Evolutionary conservation across 2,888 invertebrate genomes (phyloP), one percentile per base, ranked within the genome.

Genomic region (Netelia melanura): DNA sequence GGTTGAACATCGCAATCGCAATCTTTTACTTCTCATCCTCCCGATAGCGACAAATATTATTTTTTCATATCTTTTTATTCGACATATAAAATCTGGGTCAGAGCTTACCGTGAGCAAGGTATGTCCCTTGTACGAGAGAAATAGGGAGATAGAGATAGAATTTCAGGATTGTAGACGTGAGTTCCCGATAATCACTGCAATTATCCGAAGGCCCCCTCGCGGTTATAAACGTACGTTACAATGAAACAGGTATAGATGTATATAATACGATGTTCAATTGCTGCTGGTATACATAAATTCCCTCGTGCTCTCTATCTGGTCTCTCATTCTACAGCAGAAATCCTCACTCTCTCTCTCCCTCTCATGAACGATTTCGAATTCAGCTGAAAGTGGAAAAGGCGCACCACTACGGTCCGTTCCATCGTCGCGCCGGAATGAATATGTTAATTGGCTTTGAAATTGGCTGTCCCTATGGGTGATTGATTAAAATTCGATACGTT

Each of bases 401-500:
- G 83, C 76, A 81, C 44, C 25, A 58, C 23, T 52, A 25, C 38
- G 56, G 38, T 52, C 21, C 72, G 70, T 48, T 64, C 64, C 77
- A 67, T 54, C 84, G 87, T 86, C 86, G 87, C 83, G 86, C 82
- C 83, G 85, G 86, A 91, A 92, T 91, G 92, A 92, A 92, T 92
- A 93, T 92, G 92, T 92, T 93, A 92, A 92, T 92, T 92, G 92
- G 90, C 90, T 91, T 87, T 88, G 90, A 90, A 91, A 93, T 92
- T 92, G 91, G 91, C 90, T 92, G 92, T 91, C 92, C 88, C 89
- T 90, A 90, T 88, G 89, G 91, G 92, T 92, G 92, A 93, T 93
- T 92, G 92, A 93, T 93, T 92, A 92, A 92, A 92, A 92, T 91
- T 92, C 92, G 92, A 92, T 92, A 92, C 91, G 90, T 90, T 88